Conservation (phyloP, 2,113 vertebrate genomes). For the Protobothrops flavoviridis region DNA sequence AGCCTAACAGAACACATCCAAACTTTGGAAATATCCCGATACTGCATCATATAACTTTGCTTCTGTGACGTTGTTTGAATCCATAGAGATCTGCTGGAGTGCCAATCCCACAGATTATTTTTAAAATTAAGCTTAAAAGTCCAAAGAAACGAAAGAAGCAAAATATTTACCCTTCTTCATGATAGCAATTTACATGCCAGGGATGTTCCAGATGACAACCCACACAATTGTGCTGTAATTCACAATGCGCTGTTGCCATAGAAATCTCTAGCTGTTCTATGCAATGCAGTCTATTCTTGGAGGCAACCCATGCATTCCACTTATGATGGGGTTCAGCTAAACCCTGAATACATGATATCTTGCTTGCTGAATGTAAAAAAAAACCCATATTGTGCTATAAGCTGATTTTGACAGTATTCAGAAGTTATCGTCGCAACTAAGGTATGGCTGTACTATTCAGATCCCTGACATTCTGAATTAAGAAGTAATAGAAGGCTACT, state of each 20-base stretch:
- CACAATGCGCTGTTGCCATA: slow-evolving; percentile 46
- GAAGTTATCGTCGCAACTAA: background rate
- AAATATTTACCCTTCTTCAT: slow-evolving; percentile 8
- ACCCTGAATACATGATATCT: background rate
- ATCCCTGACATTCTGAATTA: background rate
- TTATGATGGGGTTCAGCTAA: background rate
- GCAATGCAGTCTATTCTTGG: slow-evolving; percentile 21
- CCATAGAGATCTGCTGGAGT: background rate
- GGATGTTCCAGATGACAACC: slow-evolving; percentile 12
- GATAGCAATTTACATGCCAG: background rate
- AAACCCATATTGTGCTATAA: background rate
- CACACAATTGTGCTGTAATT: slow-evolving; percentile 35
- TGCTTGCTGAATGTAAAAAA: background rate
- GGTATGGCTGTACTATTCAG: background rate
- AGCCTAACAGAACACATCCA: background rate
- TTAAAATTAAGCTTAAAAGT: background rate
- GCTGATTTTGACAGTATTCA: background rate
- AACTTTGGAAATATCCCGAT: background rate
- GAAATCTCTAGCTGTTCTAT: slow-evolving; percentile 12
- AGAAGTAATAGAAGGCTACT: background rate
- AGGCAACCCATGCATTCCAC: background rate
- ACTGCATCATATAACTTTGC: background rate
- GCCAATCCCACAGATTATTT: background rate
- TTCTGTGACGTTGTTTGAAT: background rate
- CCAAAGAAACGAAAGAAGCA: slow-evolving; percentile 11